These are phyloP conservation scores for Channa maculata DNA, from an alignment of 2,113 vertebrate genomes.

Conservation along the genomic window DNA sequence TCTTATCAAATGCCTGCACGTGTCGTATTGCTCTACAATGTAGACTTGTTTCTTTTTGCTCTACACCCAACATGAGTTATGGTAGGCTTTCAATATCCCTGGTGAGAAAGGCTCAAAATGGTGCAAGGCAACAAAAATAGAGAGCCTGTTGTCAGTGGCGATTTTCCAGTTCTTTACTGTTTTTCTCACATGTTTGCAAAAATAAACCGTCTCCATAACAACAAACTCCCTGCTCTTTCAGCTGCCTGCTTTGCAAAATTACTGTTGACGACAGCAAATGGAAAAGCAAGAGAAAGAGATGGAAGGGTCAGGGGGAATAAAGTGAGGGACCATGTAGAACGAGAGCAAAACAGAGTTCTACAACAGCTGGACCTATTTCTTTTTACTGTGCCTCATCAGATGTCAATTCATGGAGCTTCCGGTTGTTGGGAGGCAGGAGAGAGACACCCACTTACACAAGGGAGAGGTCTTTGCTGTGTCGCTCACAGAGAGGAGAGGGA, in stretches of 20 bases:
- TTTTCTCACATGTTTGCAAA: constrained; percentile 49
- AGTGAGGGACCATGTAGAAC: not conserved
- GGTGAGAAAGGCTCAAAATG: constrained; percentile 31
- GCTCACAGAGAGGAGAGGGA: constrained; percentile 49
- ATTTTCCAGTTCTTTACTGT: constrained; percentile 28
- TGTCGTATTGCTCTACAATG: not conserved
- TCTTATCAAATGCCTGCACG: constrained; percentile 1
- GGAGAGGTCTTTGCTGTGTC: constrained; percentile 69
- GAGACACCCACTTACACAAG: constrained; percentile 63
- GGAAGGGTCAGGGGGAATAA: not conserved
- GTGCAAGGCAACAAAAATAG: constrained; percentile 29
- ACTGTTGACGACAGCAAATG: constrained; percentile 64
- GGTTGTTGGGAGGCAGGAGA: constrained; percentile 56
- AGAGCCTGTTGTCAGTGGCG: constrained; percentile 25
- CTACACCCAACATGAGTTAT: not conserved
- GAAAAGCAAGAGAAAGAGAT: constrained; percentile 19
- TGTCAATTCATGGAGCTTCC: constrained; percentile 80
- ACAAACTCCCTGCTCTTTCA: constrained; percentile 48
- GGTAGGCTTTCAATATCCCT: constrained; percentile 5
- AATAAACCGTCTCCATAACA: constrained; percentile 73
- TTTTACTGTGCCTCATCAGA: constrained; percentile 57
- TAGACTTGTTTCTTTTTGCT: not conserved
- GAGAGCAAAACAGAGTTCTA: constrained; percentile 27
- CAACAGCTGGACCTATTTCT: constrained; percentile 70
- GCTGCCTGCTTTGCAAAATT: constrained; percentile 55